These are phyloP conservation scores for Cuculus canorus DNA, from an alignment of 2,797 vertebrate genomes.

Conservation along the genomic window DNA sequence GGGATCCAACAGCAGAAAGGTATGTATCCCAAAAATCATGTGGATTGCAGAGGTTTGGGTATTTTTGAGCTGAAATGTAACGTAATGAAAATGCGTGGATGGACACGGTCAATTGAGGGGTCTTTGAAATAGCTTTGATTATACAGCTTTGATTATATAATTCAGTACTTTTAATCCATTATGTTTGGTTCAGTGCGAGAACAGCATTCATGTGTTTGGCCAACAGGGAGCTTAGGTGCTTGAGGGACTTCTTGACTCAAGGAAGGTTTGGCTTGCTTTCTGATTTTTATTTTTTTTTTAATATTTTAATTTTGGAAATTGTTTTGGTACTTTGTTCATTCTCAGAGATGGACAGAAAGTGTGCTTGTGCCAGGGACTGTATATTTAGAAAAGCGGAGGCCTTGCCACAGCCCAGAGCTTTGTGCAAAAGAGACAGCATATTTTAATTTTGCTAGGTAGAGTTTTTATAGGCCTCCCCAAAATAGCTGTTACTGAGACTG, in stretches of 20 bases:
- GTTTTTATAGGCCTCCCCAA: background rate
- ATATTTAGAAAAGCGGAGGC: background rate
- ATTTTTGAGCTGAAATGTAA: background rate
- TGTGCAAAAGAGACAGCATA: background rate
- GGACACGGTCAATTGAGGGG: background rate
- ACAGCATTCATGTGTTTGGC: background rate
- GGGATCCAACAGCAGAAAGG: conserved; percentile 77
- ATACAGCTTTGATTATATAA: background rate
- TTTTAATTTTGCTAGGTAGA: background rate
- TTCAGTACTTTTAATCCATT: background rate
- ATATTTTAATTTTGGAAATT: background rate
- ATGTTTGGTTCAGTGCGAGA: background rate
- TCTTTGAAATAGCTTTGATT: background rate
- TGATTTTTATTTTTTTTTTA: background rate
- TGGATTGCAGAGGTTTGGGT: background rate
- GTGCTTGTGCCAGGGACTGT: background rate
- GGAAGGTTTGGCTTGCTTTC: background rate
- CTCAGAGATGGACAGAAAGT: background rate
- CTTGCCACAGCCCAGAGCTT: background rate
- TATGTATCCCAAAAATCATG: background rate
- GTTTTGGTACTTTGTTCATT: background rate
- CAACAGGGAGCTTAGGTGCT: background rate
- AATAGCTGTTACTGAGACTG: background rate
- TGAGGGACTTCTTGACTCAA: background rate
- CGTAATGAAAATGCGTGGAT: background rate